phyloP scores from a whole-genome alignment of 2,888 invertebrate species.

The Linyphia triangularis region DNA sequence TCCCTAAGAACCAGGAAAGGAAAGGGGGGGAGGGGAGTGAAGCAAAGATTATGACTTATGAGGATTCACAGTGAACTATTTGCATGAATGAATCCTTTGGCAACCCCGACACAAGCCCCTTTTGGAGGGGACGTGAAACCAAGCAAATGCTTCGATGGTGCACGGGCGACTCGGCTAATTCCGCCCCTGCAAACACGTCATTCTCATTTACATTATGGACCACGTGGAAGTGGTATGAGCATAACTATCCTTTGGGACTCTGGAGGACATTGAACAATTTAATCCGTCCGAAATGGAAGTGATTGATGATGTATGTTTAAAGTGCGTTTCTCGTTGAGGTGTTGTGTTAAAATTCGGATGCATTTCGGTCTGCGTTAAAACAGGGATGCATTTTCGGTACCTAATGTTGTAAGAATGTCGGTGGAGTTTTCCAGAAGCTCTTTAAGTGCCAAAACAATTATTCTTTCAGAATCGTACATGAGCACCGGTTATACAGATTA shows the following conservation, averaged over 20 bases:
- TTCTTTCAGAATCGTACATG: no score
- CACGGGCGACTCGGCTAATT: neutral
- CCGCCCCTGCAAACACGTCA: neutral
- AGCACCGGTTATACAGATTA: no score
- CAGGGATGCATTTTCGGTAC: no score
- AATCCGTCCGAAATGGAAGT: no score
- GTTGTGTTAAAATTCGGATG: no score
- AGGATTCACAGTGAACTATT: neutral
- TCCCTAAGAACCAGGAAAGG: neutral
- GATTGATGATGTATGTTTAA: neutral
- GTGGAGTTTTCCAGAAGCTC: no score
- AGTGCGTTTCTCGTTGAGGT: no score
- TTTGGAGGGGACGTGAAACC: neutral
- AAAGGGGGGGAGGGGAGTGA: neutral
- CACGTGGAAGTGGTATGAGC: neutral
- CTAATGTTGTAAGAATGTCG: no score
- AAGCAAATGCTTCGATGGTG: neutral
- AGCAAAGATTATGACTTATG: slow-evolving; percentile 3
- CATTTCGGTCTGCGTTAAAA: no score
- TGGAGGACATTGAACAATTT: neutral
- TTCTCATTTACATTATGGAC: neutral
- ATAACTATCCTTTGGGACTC: neutral
- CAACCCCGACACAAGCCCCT: neutral
- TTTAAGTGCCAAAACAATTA: no score
- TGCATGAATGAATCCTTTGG: slow-evolving; percentile 3